Percentiles rank a stretch among this genome's conserved stretches.
Evolutionary conservation across 2,888 invertebrate genomes (phyloP).

Genomic region (Limnephilus lunatus): DNA sequence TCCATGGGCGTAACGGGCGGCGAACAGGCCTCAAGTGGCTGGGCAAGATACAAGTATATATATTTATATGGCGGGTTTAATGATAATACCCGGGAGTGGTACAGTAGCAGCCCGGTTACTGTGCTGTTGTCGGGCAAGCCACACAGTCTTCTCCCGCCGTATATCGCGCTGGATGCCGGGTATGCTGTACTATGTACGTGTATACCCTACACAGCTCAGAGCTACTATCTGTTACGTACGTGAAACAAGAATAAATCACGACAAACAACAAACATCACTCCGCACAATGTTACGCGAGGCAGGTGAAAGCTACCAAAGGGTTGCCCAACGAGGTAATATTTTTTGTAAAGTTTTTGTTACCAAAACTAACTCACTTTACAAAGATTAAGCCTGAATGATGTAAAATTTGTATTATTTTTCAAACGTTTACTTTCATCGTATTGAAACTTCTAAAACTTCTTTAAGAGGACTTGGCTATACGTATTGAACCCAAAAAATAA

Average conservation of each 20-base stretch:
- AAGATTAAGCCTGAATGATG: not conserved
- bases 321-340: not conserved
- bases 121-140: slow-evolving; percentile 2
- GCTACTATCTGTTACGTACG: slow-evolving; percentile 2
- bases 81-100: slow-evolving; percentile 61
- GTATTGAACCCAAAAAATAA: no score
- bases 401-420: not conserved
- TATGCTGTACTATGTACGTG: not conserved
- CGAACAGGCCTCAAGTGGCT: slow-evolving; percentile 51
- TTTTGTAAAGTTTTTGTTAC: not conserved
- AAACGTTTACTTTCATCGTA: not conserved
- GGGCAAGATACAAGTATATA: slow-evolving; percentile 59
- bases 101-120: slow-evolving; percentile 23
- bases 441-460: no score
- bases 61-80: slow-evolving; percentile 52
- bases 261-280: slow-evolving; percentile 66
- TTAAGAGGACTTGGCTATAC: no score
- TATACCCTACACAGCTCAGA: not conserved
- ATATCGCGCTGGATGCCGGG: not conserved
- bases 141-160: not conserved
- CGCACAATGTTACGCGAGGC: slow-evolving; percentile 33
- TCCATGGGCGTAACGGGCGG: slow-evolving; percentile 31
- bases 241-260: slow-evolving; percentile 64
- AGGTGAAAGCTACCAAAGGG: not conserved
- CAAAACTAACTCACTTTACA: not conserved